A percentile compares a stretch with the other conserved stretches of the same genome.
These are phyloP conservation scores for Rutilus rutilus DNA, from an alignment of 2,113 vertebrate species.

Conservation along the genomic window DNA sequence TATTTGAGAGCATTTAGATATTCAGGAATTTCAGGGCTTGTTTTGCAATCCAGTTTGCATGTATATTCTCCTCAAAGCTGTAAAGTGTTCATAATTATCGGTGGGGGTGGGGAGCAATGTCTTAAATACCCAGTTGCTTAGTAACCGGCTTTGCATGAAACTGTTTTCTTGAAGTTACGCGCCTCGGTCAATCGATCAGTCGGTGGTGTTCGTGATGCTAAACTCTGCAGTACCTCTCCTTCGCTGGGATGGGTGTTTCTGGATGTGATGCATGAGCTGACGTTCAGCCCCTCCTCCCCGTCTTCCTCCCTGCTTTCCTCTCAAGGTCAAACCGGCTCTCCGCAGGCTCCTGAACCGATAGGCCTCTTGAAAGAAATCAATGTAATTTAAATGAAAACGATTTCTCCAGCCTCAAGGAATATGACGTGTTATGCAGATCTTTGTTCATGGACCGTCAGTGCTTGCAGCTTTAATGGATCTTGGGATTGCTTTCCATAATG, in stretches of 20 bases:
- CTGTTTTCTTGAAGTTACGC: slow-evolving; percentile 14
- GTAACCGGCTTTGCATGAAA: slow-evolving; percentile 46
- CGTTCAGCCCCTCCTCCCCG: background rate
- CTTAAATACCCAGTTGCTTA: slow-evolving; percentile 45
- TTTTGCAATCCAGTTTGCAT: background rate
- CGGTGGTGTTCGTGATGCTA: background rate
- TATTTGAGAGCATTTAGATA: no score
- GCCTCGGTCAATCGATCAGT: background rate
- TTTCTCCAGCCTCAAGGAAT: background rate
- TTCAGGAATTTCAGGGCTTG: background rate
- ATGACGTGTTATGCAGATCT: background rate
- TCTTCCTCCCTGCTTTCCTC: slow-evolving; percentile 37
- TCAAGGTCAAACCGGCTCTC: slow-evolving; percentile 62
- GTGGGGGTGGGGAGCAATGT: background rate
- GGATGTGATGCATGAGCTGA: slow-evolving; percentile 24
- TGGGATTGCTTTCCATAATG: background rate
- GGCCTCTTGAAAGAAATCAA: slow-evolving; percentile 11
- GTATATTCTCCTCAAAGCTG: background rate
- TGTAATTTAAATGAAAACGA: background rate
- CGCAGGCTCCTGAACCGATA: slow-evolving; percentile 8
- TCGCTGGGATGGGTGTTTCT: slow-evolving; percentile 39
- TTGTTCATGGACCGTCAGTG: background rate
- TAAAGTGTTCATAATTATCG: background rate
- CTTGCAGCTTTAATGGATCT: background rate
- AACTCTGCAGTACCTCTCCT: slow-evolving; percentile 43